Conservation (phyloP, 2,797 vertebrate species). For the Vireo griseus region DNA sequence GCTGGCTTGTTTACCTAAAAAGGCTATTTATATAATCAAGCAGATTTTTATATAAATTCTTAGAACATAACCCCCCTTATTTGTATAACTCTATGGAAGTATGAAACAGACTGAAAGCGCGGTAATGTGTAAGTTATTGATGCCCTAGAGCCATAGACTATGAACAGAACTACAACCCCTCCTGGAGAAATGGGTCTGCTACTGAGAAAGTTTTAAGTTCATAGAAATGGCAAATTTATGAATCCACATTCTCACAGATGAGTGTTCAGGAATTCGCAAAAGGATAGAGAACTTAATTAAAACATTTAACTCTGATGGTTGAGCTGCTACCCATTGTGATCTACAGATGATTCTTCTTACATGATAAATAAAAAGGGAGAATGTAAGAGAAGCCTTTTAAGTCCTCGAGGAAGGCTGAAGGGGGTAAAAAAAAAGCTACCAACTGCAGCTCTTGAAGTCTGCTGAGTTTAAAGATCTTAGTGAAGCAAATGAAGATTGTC, state of each 20-base stretch:
- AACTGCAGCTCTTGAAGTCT: background rate
- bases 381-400: background rate
- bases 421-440: background rate
- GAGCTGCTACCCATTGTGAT: background rate
- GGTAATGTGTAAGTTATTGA: background rate
- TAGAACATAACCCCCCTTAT: background rate
- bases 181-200: background rate
- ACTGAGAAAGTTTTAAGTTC: background rate
- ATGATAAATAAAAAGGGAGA: background rate
- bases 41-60: background rate
- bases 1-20: background rate
- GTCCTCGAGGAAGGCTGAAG: background rate
- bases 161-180: background rate
- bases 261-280: background rate
- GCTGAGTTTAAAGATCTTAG: background rate
- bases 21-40: background rate
- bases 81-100: background rate
- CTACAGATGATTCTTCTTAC: background rate
- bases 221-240: background rate
- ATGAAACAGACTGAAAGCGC: background rate
- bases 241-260: background rate
- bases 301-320: background rate
- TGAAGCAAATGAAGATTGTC: background rate
- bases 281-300: background rate
- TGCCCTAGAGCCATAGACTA: background rate